These are phyloP conservation scores for Crocallis elinguaria DNA, from an alignment of 2,888 invertebrate species.

Conservation along the genomic window DNA sequence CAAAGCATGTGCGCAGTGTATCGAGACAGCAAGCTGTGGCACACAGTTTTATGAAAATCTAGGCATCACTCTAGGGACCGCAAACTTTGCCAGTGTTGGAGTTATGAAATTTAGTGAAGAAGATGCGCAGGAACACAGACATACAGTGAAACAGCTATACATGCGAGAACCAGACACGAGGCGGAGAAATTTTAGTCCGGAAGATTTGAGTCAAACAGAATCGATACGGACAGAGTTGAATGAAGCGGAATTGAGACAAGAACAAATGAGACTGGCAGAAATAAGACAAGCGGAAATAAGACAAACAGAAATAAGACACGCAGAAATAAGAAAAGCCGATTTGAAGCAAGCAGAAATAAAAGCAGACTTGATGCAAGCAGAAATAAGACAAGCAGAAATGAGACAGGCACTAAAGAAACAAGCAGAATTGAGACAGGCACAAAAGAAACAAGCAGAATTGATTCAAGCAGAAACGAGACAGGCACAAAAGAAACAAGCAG, in stretches of 20 bases:
- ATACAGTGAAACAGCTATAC: too few species aligned
- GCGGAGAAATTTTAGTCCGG: background rate
- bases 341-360: background rate
- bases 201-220: background rate
- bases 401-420: background rate
- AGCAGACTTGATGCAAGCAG: background rate
- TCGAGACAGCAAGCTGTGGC: conserved; percentile 47
- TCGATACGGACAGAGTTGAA: background rate
- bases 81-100: background rate
- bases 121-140: conserved; percentile 1
- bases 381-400: background rate
- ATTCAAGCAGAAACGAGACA: background rate
- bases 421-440: background rate
- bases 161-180: too few species aligned
- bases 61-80: background rate
- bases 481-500: background rate
- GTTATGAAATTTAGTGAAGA: conserved; percentile 17
- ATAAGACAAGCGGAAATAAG: background rate
- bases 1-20: conserved; percentile 54
- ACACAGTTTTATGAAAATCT: conserved; percentile 47
- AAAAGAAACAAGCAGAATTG: background rate
- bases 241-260: background rate
- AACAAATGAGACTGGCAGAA: background rate
- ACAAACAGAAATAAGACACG: background rate
- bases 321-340: too few species aligned